Conservation (phyloP, 2,888 invertebrate genomes). For the Sesamia inferens region DNA sequence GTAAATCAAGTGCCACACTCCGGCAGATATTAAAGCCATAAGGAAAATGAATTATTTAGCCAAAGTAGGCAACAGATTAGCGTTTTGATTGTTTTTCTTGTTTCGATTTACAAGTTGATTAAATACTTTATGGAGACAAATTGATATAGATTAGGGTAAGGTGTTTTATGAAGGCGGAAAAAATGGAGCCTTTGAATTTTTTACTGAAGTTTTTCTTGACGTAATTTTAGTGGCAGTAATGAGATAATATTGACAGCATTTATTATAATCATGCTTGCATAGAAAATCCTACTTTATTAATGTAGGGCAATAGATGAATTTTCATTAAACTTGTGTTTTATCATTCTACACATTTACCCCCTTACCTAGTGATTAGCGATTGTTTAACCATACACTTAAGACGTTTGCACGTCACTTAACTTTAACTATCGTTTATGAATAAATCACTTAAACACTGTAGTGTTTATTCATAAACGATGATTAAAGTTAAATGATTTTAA, state of each 20-base stretch:
- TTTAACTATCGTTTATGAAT: too few species aligned
- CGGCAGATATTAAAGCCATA: slow-evolving; percentile 34
- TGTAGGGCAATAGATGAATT: too few species aligned
- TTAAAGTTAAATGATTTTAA: too few species aligned
- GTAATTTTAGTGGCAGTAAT: background rate
- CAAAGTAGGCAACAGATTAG: slow-evolving; percentile 41
- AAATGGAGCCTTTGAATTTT: background rate
- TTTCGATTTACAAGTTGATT: slow-evolving; percentile 35
- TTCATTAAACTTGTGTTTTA: too few species aligned
- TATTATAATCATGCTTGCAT: background rate
- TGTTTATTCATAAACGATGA: too few species aligned
- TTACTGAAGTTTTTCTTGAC: background rate
- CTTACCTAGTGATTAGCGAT: too few species aligned
- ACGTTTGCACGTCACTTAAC: too few species aligned
- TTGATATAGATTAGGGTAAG: background rate
- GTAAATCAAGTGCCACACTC: slow-evolving; percentile 47
- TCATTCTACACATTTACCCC: too few species aligned
- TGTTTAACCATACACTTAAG: too few species aligned
- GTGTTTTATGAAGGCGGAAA: background rate
- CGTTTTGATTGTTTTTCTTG: slow-evolving; percentile 44
- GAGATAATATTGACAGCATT: background rate
- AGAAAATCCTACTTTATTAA: background rate
- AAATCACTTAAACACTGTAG: too few species aligned
- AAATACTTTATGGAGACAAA: slow-evolving; percentile 25
- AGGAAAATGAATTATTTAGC: slow-evolving; percentile 52